Evolutionary conservation across 2,888 invertebrate genomes (phyloP).

Genomic region (Hirtodrosophila duncani): DNA sequence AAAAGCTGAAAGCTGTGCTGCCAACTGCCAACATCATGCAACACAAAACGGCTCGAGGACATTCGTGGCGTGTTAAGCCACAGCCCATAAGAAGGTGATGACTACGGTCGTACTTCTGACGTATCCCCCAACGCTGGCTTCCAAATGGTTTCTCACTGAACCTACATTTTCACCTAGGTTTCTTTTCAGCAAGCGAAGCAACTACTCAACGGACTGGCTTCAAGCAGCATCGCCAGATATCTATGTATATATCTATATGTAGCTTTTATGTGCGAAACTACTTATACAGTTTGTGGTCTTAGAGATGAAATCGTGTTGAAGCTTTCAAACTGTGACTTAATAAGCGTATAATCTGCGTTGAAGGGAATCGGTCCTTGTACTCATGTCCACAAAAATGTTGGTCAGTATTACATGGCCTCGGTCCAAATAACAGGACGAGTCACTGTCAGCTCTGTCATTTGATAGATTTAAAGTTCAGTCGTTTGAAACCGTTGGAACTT

Average conservation of each 20-base stretch:
- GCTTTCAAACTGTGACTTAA: too few relatives aligned
- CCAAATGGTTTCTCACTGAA: background rate
- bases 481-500: too few relatives aligned
- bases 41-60: constrained; percentile 15
- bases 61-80: constrained; percentile 33
- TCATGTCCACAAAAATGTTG: too few relatives aligned
- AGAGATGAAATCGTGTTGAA: too few relatives aligned
- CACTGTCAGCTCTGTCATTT: too few relatives aligned
- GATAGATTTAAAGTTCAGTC: too few relatives aligned
- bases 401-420: too few relatives aligned
- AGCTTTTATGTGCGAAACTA: constrained; percentile 1
- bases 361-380: too few relatives aligned
- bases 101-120: too few relatives aligned
- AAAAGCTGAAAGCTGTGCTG: constrained; percentile 17
- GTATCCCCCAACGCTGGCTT: background rate
- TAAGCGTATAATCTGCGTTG: too few relatives aligned
- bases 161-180: constrained; percentile 30
- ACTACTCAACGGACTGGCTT: constrained; percentile 29
- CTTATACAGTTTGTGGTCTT: too few relatives aligned
- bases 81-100: background rate
- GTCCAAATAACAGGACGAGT: too few relatives aligned
- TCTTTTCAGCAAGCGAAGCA: constrained; percentile 21
- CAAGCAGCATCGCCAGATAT: constrained; percentile 15
- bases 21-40: constrained; percentile 12
- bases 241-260: background rate